Conservation (phyloP, 1,140 invertebrate genomes). For the Dendroctonus ponderosae region DNA sequence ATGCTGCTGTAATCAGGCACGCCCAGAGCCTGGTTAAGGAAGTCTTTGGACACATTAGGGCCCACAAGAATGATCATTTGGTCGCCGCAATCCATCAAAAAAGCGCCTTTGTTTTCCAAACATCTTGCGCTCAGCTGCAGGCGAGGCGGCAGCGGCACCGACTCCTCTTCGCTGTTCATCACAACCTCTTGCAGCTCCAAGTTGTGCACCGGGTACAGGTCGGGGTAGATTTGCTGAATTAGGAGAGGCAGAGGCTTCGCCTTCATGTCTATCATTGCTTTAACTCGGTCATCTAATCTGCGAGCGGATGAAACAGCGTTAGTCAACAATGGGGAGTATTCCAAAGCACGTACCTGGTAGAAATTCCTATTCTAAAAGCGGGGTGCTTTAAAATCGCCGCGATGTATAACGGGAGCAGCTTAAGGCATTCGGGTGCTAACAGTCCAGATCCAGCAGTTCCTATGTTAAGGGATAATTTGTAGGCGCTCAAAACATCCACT, state of each 20-base stretch:
- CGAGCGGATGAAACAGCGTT: neutral
- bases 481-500: constrained; percentile 85
- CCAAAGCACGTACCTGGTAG: constrained; percentile 78
- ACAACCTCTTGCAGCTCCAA: constrained; percentile 65
- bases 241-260: constrained; percentile 78
- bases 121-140: constrained; percentile 67
- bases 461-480: constrained; percentile 68
- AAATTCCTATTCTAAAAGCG: constrained; percentile 83
- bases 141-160: constrained; percentile 61
- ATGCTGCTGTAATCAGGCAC: constrained; percentile 58
- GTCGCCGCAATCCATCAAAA: constrained; percentile 85
- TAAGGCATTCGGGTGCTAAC: constrained; percentile 69
- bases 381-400: constrained; percentile 88
- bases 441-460: constrained; percentile 63
- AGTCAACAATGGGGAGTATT: neutral
- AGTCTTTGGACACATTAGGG: constrained; percentile 71
- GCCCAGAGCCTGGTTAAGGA: constrained; percentile 70
- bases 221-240: constrained; percentile 87
- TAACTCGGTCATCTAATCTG: constrained; percentile 85
- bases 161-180: constrained; percentile 57
- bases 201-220: constrained; percentile 86
- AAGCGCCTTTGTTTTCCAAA: constrained; percentile 85
- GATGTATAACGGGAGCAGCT: constrained; percentile 85
- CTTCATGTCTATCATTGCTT: constrained; percentile 93
- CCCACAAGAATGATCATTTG: constrained; percentile 86